These are phyloP conservation scores for Penaeus chinensis DNA, from an alignment of 1,140 invertebrate species.

Conservation along the genomic window DNA sequence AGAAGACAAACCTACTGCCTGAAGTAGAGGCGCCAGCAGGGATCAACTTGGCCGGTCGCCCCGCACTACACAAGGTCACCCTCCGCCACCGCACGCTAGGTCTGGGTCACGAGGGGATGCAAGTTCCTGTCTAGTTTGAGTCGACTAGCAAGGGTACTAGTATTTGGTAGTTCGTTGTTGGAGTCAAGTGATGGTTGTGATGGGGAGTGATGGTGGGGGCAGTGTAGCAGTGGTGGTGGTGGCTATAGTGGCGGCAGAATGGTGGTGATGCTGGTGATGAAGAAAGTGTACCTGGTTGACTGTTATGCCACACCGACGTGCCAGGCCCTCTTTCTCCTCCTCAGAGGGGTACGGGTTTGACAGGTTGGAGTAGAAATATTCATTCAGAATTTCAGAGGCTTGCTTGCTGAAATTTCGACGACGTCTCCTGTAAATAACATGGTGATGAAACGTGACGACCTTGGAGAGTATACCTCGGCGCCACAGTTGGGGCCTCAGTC, in stretches of 20 bases:
- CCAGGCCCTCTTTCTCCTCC: constrained; percentile 99
- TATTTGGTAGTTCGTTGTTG: constrained; percentile 41
- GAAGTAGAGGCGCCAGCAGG: neutral
- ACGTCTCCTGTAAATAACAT: constrained; percentile 81
- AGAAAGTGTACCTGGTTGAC: constrained; percentile 83
- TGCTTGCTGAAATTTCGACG: constrained; percentile 99
- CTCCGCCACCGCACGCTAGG: neutral
- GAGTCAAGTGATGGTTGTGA: constrained; percentile 10
- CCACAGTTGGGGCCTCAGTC: constrained; percentile 22
- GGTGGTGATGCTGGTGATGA: constrained; percentile 18
- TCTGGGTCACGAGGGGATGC: neutral
- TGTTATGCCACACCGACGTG: constrained; percentile 99
- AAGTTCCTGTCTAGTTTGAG: no score
- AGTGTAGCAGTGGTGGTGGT: constrained; percentile 14
- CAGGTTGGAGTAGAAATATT: constrained; percentile 99
- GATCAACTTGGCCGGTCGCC: neutral
- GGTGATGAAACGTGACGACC: constrained; percentile 16
- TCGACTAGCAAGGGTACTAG: constrained; percentile 31
- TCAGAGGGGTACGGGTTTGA: constrained; percentile 99
- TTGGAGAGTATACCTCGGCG: neutral
- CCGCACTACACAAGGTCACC: neutral
- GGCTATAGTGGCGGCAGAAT: constrained; percentile 11
- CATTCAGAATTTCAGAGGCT: constrained; percentile 99
- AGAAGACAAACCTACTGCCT: no score
- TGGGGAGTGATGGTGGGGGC: constrained; percentile 21